Evolutionary conservation across 1,140 invertebrate genomes (phyloP), one percentile per base, ranked within the genome.

Genomic region (Brachionus plicatilis): DNA sequence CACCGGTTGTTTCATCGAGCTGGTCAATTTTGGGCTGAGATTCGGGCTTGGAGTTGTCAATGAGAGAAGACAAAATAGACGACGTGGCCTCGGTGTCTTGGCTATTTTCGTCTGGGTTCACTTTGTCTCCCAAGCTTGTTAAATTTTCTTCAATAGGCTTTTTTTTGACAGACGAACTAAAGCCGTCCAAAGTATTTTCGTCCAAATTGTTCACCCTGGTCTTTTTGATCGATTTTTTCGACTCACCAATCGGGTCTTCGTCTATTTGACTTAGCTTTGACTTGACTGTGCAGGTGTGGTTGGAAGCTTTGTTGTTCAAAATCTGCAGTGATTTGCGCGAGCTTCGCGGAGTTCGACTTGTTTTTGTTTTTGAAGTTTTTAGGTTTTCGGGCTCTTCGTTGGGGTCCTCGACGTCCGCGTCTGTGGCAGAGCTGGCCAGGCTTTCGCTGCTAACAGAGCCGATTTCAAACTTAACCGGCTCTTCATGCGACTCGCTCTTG

Each of bases 361-460:
- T 5, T 27, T 76, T 76, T 1, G 43, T 76, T 76, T 76, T 76
- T 9, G 53, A 20, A 60, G 3, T 9, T 76, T 53, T 76, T 0
- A 50, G 24, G 47, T 76, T 76, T 76, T 76, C 72, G n/a, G n/a
- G 20, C 43, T 76, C 72, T 50, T 76, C 43, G 43, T 76, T 43
- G 6, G 33, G 29, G 43, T 41, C 68, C 8, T 72, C 68, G 20
- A 47, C 50, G 24, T 76, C 45, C 1, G 50, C 14, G 43, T 76
- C 45, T 3, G 47, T 50, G n/a, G 70, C 27, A 14, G 72, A 50
- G 20, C 45, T 76, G 6, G 43, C 53, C 17, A 50, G 11, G 12
- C 41, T 76, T 27, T 76, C 72, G 14, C 72, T 76, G 33, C 72
- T 76, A 14, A 76, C 45, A 12, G 72, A 76, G 14, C 72, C 72